Base-by-base conservation (phyloP, 2,797 vertebrate genomes). In the Gastrophryne carolinensis region DNA sequence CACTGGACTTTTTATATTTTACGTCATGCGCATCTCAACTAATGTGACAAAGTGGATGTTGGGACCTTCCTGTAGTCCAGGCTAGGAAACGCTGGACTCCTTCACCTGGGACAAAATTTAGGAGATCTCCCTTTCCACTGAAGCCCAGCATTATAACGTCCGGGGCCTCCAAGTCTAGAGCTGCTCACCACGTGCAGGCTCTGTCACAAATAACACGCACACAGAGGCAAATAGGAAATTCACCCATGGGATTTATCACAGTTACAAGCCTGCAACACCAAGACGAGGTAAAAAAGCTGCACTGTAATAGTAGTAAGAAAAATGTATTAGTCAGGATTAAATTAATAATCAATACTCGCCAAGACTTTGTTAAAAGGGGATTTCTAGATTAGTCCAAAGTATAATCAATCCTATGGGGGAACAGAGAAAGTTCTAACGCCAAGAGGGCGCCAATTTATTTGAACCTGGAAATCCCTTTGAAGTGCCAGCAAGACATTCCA, bases 181-280 rank as follows among this genome's bases (percentile, higher is more conserved):
- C 93, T 96, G 96, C 91, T 95, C 94, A 90, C 88, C 92, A 90
- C 92, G 88, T 87, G 88, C 87, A 86, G 87, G 84, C 94, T 97
- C 95, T 95, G 94, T 91, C 94, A 95, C 85, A 92, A 93, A 97
- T 94, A 96, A 97, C 95, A 98, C 87, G 92, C 92, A 95, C 92
- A 94, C 89, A 96, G 92, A 98, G 92, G 95, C 93, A 97, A 95
- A 95, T 89, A 95, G 93, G 94, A 94, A 95, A 93, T 95, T 94
- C 94, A 97, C 94, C 95, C 91, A 93, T 86, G 91, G 87, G 87
- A 83, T 85, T 87, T 82, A 84, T 87, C 83, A 89, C 82, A 87
- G 79, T 21, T 82, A 89, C 75, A 84, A 83, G 88, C 84, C 88
- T 88, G 88, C 83, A 90, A 91, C 90, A 90, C 83, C 85, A 81